Evolutionary conservation across 64 coral and sea anemone species (phyloP), one percentile per base, ranked within the genome.

Genomic region (Orbicella faveolata): DNA sequence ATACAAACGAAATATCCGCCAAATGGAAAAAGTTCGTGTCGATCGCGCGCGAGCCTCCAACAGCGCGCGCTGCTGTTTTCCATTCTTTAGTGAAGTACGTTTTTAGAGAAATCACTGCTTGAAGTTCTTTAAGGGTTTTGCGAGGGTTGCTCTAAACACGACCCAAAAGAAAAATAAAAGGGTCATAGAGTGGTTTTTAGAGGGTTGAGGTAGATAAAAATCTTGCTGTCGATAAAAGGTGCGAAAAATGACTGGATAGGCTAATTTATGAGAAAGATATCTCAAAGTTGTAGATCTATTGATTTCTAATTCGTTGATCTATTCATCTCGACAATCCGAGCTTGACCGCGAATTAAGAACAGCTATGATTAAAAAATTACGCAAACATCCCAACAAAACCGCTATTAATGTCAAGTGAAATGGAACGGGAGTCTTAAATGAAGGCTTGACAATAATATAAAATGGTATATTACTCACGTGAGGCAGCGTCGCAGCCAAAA

Each of bases 1-100:
- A 84, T 52, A 70, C 80, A 83, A 83, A 66, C 82, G 82, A 84
- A 68, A 84, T 26, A 72, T 84, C 65, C 82, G 65, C 64, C 82
- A 51, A 48, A 70, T 6, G 44, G 37, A 26, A 84, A 52, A 15
- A 65, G 20, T 70, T 13, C 36, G 63, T 37, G 82, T 52, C 37
- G 63, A 52, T 17, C 63, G 41, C 36, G 36, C 82, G 82, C 82
- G 82, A 36, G 39, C 36, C 82, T 68, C 82, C 82, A 26, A 70
- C 82, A 51, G 36, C 36, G 82, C 62, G 82, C 37, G 39, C 18
- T 67, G n/a, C 44, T 68, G 63, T 84, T 52, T 52, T 66, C 36
- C 44, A 36, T 57, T 57, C 54, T 57, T 57, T 14, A 57, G 54
- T 57, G 54, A 51, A 70, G 82, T 84, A 72, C 82, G 8, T 84